These are phyloP conservation scores for Drusus annulatus DNA, from an alignment of 1,140 invertebrate genomes.

Conservation along the genomic window DNA sequence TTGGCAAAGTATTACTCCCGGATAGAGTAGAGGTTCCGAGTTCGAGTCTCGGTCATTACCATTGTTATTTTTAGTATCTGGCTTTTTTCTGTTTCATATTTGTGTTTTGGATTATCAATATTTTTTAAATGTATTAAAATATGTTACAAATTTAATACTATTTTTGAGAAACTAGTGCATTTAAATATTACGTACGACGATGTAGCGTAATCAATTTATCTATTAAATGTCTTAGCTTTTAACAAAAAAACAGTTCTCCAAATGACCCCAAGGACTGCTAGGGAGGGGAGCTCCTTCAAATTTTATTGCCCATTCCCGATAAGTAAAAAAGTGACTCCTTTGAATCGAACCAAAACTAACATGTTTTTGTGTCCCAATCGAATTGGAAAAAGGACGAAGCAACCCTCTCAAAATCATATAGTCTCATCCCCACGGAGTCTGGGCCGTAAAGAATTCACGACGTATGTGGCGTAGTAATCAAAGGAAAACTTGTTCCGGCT, in stretches of 20 bases:
- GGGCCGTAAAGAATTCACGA: conserved; percentile 55
- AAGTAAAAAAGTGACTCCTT: conserved; percentile 10
- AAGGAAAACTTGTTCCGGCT: conserved; percentile 53
- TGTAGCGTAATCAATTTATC: no score
- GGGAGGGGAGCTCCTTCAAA: conserved; percentile 11
- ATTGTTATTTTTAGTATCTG: no score
- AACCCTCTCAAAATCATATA: conserved; percentile 56
- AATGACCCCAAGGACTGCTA: not conserved
- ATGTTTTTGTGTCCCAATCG: conserved; percentile 57
- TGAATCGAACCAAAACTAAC: conserved; percentile 48
- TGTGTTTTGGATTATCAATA: no score
- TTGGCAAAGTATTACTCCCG: no score
- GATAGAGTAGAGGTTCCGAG: no score
- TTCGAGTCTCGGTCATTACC: no score
- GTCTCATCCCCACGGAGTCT: conserved; percentile 49
- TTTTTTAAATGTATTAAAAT: no score
- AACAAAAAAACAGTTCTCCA: not conserved
- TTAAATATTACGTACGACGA: no score
- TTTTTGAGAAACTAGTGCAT: no score
- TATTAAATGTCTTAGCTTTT: not conserved
- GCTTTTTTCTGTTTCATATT: no score
- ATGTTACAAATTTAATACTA: no score
- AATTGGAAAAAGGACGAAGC: conserved; percentile 52
- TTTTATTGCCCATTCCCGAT: conserved; percentile 23
- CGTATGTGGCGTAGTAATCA: conserved; percentile 57